Conservation (phyloP, 2,888 invertebrate genomes). For the Cheilosia soror region DNA sequence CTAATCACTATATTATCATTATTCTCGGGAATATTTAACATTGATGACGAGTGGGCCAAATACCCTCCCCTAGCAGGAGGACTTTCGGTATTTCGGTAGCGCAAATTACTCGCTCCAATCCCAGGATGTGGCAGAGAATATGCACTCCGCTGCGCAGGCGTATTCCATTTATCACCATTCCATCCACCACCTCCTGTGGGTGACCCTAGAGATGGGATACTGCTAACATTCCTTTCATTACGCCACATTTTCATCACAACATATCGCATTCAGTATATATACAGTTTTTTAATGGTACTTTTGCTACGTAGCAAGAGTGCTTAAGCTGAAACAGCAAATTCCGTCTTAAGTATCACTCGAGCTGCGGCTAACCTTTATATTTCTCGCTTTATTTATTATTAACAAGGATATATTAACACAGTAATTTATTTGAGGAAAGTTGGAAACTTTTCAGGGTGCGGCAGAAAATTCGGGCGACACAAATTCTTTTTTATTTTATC, state of each 20-base stretch:
- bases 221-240: conserved; percentile 72
- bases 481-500: conserved; percentile 62
- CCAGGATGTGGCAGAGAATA: conserved; percentile 78
- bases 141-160: conserved; percentile 77
- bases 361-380: neutral
- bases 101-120: conserved; percentile 77
- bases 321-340: conserved; percentile 31
- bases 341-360: conserved; percentile 12
- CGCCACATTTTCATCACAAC: conserved; percentile 75
- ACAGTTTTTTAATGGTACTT: conserved; percentile 53
- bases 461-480: conserved; percentile 67
- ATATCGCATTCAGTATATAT: conserved; percentile 61
- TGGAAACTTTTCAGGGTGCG: conserved; percentile 68
- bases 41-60: conserved; percentile 76
- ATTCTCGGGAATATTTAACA: conserved; percentile 75
- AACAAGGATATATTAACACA: conserved; percentile 6
- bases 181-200: conserved; percentile 57
- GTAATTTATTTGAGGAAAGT: conserved; percentile 41
- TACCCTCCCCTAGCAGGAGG: conserved; percentile 60
- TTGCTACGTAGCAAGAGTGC: conserved; percentile 67
- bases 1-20: conserved; percentile 59
- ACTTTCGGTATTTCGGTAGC: conserved; percentile 75
- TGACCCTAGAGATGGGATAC: conserved; percentile 60
- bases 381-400: neutral
- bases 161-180: conserved; percentile 74